phyloP scores from a whole-genome alignment of 2,797 vertebrate genomes.

The Fringilla coelebs region DNA sequence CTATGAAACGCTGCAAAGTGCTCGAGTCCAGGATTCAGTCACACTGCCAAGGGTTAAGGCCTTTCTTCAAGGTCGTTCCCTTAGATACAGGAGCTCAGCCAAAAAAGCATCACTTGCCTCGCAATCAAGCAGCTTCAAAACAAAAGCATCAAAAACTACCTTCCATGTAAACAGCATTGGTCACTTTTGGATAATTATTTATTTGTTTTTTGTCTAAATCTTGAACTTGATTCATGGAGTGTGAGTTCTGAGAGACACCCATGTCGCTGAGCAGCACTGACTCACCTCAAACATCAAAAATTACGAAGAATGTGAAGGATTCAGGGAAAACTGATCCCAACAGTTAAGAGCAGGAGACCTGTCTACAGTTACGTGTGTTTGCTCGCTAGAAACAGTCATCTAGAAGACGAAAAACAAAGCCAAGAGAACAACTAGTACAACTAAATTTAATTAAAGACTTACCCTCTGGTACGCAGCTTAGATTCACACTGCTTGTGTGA shows the following conservation, averaged over 20 bases:
- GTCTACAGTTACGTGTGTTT: background rate
- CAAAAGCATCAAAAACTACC: background rate
- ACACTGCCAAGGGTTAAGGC: background rate
- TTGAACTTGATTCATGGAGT: background rate
- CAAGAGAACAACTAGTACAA: background rate
- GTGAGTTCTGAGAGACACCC: background rate
- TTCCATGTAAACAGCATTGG: background rate
- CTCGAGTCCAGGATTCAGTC: background rate
- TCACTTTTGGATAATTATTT: background rate
- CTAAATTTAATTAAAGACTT: background rate
- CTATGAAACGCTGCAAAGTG: background rate
- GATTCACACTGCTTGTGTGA: background rate
- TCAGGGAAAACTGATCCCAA: background rate
- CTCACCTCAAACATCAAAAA: background rate
- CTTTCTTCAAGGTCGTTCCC: background rate
- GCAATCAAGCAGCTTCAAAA: background rate
- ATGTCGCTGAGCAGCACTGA: background rate
- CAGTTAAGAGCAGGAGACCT: background rate
- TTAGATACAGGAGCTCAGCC: background rate
- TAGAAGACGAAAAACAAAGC: background rate
- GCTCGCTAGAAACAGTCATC: background rate
- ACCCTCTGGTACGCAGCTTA: background rate
- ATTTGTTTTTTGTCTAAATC: background rate
- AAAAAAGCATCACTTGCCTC: background rate
- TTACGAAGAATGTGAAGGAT: background rate